Conservation (phyloP, 2,113 vertebrate genomes). For the Brachirus orientalis region DNA sequence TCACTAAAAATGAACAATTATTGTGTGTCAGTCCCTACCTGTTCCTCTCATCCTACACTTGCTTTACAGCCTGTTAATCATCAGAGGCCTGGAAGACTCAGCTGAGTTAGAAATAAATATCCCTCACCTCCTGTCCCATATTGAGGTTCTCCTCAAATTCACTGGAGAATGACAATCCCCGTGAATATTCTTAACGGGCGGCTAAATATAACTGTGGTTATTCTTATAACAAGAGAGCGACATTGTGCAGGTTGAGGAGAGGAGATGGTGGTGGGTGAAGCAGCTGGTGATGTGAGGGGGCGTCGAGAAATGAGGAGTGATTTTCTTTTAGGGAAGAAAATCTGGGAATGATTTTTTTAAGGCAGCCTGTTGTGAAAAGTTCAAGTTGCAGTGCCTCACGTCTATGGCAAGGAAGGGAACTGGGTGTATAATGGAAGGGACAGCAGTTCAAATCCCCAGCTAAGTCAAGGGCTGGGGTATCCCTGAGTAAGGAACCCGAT, state of each 20-base stretch:
- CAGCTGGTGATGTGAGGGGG: neutral
- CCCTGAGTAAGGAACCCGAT: too few relatives aligned
- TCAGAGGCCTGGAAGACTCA: conserved; percentile 22
- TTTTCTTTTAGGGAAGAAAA: too few relatives aligned
- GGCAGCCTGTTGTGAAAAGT: too few relatives aligned
- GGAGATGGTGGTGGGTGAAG: conserved; percentile 3
- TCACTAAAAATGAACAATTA: conserved; percentile 37
- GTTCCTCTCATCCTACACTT: conserved; percentile 11
- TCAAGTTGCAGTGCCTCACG: too few relatives aligned
- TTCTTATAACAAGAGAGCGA: conserved; percentile 24
- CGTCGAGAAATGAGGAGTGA: too few relatives aligned
- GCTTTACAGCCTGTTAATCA: conserved; percentile 12
- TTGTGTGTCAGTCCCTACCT: conserved; percentile 30
- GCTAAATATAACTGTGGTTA: conserved; percentile 60
- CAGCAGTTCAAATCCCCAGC: too few relatives aligned
- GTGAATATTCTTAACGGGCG: conserved; percentile 41
- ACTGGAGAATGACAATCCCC: conserved; percentile 40
- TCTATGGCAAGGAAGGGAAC: too few relatives aligned
- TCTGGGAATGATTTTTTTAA: too few relatives aligned
- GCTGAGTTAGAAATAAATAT: conserved; percentile 39
- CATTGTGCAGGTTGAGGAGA: too few relatives aligned
- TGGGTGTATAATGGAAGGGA: too few relatives aligned
- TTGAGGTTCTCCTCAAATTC: conserved; percentile 51
- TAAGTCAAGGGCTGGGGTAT: too few relatives aligned
- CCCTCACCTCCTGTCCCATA: conserved; percentile 57